Conservation (phyloP, 2,888 invertebrate species). For the Luffia ferchaultella region DNA sequence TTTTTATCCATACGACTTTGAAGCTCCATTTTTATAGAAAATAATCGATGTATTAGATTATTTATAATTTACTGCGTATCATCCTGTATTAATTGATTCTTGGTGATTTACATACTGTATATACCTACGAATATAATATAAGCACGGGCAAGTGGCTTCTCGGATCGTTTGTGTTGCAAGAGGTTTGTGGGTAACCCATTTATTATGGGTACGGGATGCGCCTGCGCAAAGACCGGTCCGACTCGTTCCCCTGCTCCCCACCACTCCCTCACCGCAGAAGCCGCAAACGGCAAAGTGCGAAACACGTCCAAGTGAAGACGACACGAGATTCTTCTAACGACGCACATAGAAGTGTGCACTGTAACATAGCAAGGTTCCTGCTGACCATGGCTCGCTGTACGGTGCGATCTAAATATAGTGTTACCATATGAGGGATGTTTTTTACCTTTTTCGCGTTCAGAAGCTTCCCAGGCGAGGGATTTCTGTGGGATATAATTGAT, state of each 20-base stretch:
- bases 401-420: not conserved
- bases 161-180: constrained; percentile 47
- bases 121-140: too few species aligned
- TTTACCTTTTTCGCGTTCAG: not conserved
- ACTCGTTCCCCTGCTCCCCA: constrained; percentile 21
- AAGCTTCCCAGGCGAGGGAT: not conserved
- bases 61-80: too few species aligned
- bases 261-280: constrained; percentile 9
- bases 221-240: constrained; percentile 37
- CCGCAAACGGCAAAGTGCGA: too few species aligned
- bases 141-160: constrained; percentile 14
- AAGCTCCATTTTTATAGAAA: too few species aligned
- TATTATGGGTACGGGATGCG: constrained; percentile 37
- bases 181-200: constrained; percentile 65
- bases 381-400: not conserved
- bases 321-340: not conserved
- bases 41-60: too few species aligned
- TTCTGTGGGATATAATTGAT: too few species aligned
- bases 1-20: too few species aligned
- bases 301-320: not conserved
- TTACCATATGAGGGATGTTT: not conserved
- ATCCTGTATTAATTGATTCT: too few species aligned
- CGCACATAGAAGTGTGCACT: not conserved
- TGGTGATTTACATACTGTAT: too few species aligned
- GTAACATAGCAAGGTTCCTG: not conserved